Evolutionary conservation across 2,797 vertebrate genomes (phyloP).

Genomic region (Stomatorhinus walkeri): DNA sequence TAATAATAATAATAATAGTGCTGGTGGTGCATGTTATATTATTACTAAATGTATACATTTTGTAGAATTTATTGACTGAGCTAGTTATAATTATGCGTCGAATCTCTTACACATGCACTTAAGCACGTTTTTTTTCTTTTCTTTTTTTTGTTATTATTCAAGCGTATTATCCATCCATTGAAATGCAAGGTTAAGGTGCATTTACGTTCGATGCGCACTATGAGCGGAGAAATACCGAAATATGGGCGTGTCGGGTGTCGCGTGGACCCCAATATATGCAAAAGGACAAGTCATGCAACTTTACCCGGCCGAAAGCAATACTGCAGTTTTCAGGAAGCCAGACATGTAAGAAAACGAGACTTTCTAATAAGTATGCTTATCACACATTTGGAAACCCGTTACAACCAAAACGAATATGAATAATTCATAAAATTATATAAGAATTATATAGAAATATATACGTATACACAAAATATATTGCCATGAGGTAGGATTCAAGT

Average conservation of each 20-base stretch:
- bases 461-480: neutral
- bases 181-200: neutral
- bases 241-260: neutral
- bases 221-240: neutral
- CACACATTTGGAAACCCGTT: neutral
- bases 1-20: neutral
- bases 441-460: neutral
- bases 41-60: neutral
- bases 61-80: neutral
- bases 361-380: neutral
- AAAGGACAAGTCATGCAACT: neutral
- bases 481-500: neutral
- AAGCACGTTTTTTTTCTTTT: neutral
- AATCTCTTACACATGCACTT: neutral
- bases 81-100: neutral
- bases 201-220: neutral
- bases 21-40: neutral
- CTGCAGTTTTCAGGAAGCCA: neutral
- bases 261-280: neutral
- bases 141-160: neutral
- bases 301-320: neutral
- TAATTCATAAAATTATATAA: neutral
- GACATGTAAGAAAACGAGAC: neutral
- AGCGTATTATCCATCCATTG: neutral
- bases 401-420: neutral